Evolutionary conservation across 2,888 invertebrate genomes (phyloP), one percentile per base, ranked within the genome.

Genomic region (Xestia c-nigrum): DNA sequence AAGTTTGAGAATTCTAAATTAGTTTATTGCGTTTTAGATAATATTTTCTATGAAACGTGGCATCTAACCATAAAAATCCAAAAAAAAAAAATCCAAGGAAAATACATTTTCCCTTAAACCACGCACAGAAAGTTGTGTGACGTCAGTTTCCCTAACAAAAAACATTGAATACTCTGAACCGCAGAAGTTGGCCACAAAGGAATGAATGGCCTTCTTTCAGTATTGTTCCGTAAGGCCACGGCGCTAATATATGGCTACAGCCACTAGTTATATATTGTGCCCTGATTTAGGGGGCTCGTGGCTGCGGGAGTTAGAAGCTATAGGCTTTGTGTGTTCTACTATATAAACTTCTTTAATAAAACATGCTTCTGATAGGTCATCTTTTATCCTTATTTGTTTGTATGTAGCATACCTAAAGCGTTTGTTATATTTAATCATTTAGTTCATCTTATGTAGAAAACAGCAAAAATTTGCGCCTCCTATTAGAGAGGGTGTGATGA

Each of bases 101-200:
- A 59, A 19, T 6, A 19, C 3, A 38, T 47, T 78, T 68, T 68
- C 6, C 10, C 74, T 85, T 85, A 68, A 19, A 67, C 82, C 87
- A 84, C 75, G 74, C 52, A 66, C 65, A 72, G 78, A 87, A 88
- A 87, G 87, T 85, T 87, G 16, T 78, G 66, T 87, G 84, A 85
- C 88, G 84, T 84, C 87, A 88, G 66, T 74, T 64, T 38, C 43
- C 61, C 74, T 47, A 83, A 88, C 82, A 87, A 86, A 88, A 87
- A 87, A 82, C 84, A 88, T 80, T 80, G 88, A 83, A 85, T 76
- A 87, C 83, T 77, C 74, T 59, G 81, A 78, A 78, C 80, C 76
- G 71, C 80, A 81, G 76, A 85, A 88, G 87, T 88, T 88, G 68
- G 68, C 77, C 76, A 83, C 87, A 83, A 88, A 81, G 80, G 85